Conservation (phyloP, 2,113 vertebrate species). For the Condylura cristata region DNA sequence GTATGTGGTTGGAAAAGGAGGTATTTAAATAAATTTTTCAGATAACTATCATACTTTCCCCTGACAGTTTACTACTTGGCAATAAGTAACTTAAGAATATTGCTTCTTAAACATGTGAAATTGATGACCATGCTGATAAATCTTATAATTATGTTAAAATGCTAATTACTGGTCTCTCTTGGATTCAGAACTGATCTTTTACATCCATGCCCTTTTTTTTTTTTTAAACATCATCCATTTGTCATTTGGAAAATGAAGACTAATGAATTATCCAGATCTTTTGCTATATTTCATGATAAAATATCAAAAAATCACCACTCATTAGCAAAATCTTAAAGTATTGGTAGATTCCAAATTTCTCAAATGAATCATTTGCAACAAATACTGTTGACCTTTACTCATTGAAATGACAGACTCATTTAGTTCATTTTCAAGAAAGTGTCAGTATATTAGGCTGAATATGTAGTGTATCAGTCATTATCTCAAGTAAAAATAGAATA, state of each 20-base stretch:
- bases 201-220: not conserved
- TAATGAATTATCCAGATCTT: not conserved
- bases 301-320: not conserved
- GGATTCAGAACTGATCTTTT: not conserved
- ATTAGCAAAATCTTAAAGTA: not conserved
- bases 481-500: constrained; percentile 14
- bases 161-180: not conserved
- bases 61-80: not conserved
- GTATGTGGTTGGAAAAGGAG: not conserved
- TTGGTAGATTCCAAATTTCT: not conserved
- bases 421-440: constrained; percentile 50
- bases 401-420: not conserved
- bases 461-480: not conserved
- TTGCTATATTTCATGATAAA: not conserved
- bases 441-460: not conserved
- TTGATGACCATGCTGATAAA: not conserved
- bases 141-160: not conserved
- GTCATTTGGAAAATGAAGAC: not conserved
- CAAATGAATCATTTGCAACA: not conserved
- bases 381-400: not conserved
- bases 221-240: not conserved
- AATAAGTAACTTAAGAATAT: not conserved
- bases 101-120: not conserved
- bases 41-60: not conserved
- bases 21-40: constrained; percentile 10